Evolutionary conservation across 2,888 invertebrate genomes (phyloP).

Genomic region (Cremastobaeus sp.): DNA sequence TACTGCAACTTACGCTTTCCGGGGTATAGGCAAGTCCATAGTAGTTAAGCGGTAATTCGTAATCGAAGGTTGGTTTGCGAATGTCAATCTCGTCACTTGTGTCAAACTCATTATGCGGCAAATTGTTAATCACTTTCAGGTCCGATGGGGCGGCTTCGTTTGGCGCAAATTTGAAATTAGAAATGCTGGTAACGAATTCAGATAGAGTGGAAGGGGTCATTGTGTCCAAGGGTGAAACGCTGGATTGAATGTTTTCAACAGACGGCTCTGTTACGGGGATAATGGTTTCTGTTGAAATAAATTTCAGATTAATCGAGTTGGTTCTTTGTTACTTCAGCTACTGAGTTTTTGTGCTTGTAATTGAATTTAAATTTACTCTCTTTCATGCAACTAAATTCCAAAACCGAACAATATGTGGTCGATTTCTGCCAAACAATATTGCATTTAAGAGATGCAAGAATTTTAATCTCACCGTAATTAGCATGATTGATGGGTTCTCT

Average conservation of each 20-base stretch:
- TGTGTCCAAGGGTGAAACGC: neutral
- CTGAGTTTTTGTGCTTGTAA: neutral
- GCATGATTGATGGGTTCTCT: slow-evolving; percentile 18
- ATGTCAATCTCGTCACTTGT: slow-evolving; percentile 13
- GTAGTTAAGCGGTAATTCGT: slow-evolving; percentile 33
- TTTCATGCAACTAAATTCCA: too few relatives aligned
- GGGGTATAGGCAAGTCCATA: slow-evolving; percentile 6
- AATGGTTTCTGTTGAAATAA: slow-evolving; percentile 24
- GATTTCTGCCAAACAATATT: too few relatives aligned
- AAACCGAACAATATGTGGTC: too few relatives aligned
- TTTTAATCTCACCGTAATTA: slow-evolving; percentile 31
- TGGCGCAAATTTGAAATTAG: slow-evolving; percentile 22
- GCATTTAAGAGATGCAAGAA: neutral
- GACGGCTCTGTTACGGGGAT: slow-evolving; percentile 36
- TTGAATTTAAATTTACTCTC: neutral
- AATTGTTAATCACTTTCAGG: slow-evolving; percentile 14
- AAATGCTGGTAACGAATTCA: slow-evolving; percentile 11
- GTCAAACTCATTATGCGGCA: slow-evolving; percentile 18
- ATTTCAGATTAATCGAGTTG: neutral
- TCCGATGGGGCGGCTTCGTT: slow-evolving; percentile 14
- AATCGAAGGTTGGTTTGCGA: slow-evolving; percentile 15
- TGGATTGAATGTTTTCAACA: slow-evolving; percentile 13
- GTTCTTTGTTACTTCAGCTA: too few relatives aligned
- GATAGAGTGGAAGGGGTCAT: slow-evolving; percentile 13
- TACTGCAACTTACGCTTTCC: slow-evolving; percentile 27